Conservation (phyloP, 2,113 vertebrate species). For the Hippocampus guttulatus region DNA sequence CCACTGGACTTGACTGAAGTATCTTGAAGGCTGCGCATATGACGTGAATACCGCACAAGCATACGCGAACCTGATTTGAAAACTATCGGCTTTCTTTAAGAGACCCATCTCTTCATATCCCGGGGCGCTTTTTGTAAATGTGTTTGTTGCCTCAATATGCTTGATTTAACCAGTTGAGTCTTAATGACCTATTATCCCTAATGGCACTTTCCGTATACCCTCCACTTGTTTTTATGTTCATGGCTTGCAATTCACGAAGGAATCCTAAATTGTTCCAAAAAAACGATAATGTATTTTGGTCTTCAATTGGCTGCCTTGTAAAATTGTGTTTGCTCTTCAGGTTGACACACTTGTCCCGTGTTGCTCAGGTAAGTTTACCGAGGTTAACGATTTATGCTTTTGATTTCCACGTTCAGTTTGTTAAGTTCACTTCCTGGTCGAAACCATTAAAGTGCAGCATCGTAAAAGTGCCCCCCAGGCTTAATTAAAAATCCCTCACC, state of each 20-base stretch:
- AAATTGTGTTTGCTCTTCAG: background rate
- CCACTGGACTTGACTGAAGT: background rate
- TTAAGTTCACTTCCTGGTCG: constrained; percentile 27
- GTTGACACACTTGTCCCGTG: background rate
- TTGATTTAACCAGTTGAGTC: constrained; percentile 27
- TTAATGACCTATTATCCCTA: constrained; percentile 43
- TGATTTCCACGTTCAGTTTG: constrained; percentile 34
- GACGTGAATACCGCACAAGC: constrained; percentile 1
- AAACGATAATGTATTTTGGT: constrained; percentile 8
- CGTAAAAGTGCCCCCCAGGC: constrained; percentile 37
- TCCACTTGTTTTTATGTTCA: constrained; percentile 45
- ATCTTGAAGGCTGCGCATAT: background rate
- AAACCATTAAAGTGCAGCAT: constrained; percentile 23
- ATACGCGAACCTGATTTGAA: background rate
- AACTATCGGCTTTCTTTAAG: background rate
- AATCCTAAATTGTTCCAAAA: constrained; percentile 18
- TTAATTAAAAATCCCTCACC: constrained; percentile 21
- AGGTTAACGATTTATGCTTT: constrained; percentile 39
- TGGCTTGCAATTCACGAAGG: constrained; percentile 22
- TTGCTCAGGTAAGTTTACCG: constrained; percentile 11
- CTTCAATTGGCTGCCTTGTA: constrained; percentile 2
- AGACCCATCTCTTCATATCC: constrained; percentile 12
- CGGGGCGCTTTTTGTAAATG: constrained; percentile 21
- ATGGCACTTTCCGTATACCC: constrained; percentile 28
- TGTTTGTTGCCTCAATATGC: constrained; percentile 31